Evolutionary conservation across 2,113 vertebrate genomes (phyloP), one percentile per base, ranked within the genome.

Genomic region (Sebastes schlegelii): DNA sequence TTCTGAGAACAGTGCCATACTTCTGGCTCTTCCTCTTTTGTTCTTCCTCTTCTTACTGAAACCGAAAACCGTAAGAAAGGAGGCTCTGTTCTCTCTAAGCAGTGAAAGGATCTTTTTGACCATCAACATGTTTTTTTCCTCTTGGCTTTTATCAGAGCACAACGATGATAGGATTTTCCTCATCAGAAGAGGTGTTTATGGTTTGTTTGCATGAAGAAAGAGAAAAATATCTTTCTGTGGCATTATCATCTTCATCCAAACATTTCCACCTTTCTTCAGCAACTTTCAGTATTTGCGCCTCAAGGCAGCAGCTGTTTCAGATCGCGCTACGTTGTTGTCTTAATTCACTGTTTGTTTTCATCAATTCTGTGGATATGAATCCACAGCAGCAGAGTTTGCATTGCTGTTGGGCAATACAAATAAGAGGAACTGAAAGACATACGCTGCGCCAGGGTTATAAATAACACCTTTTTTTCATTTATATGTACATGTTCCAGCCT

Each of bases 391-490:
- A 58, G 4, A 42, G 14, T n/a, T 34, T 34, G 34, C 34, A 34
- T 55, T 55, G 58, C 66, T 70, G 9, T 26, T 26, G 8, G 46
- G 57, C 13, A 43, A 21, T 2, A 26, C 13, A 46, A 73, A 48
- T 34, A 34, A 34, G 34, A 26, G 43, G 51, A 43, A 51, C 16
- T 10, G 26, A 45, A 62, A 16, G 8, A 21, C 2, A 45, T 43
- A 34, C 34, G 34, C 34, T 34, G 34, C 19, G 43, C 66, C 1
- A 19, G 52, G 76, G 23, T 83, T 21, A 21, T 42, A 21, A 66
- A 77, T 64, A 67, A 76, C 21, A 57, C 51, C 34, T 34, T 34
- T 34, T 34, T 34, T 34, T 76, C n/a, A 16, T 70, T n/a, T 57
- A 19, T 49, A 14, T 43, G 45, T 16, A 49, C 16, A 13, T 62